Percentiles rank a stretch among this genome's conserved stretches.
phyloP scores from a whole-genome alignment of 2,113 vertebrate species.

The Echinops telfairi region DNA sequence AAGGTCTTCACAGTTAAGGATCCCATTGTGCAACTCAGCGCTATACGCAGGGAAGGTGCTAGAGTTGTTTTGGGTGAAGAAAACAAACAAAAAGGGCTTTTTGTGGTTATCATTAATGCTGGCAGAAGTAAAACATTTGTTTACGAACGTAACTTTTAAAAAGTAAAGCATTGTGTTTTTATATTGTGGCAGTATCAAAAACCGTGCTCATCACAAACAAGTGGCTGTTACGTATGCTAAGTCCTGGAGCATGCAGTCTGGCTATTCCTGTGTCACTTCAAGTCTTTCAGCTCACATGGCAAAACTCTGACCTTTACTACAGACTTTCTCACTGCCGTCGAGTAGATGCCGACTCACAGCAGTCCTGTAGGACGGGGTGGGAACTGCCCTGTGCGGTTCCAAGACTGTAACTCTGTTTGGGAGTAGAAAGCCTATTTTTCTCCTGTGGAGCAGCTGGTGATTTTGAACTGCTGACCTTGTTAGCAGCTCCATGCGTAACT shows the following conservation, averaged over 20 bases:
- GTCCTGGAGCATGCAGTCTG: background rate
- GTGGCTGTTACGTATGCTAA: constrained; percentile 1
- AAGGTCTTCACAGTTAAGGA: constrained; percentile 48
- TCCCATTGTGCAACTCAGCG: constrained; percentile 68
- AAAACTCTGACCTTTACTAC: background rate
- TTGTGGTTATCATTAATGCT: constrained; percentile 74
- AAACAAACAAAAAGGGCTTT: constrained; percentile 59
- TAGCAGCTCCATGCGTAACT: no score
- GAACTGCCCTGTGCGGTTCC: no score
- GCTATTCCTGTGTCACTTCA: background rate
- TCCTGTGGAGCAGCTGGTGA: no score
- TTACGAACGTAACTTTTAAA: constrained; percentile 87
- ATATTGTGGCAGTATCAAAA: constrained; percentile 82
- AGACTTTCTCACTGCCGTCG: background rate
- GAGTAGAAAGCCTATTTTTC: no score
- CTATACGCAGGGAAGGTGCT: constrained; percentile 54
- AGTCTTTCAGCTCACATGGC: background rate
- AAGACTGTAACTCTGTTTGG: no score
- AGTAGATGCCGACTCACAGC: no score
- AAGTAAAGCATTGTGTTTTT: constrained; percentile 88
- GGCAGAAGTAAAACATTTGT: constrained; percentile 88
- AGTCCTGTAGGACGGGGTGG: no score
- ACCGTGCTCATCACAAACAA: constrained; percentile 69
- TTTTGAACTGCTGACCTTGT: no score
- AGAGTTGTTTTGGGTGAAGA: background rate